These are phyloP conservation scores for Ligdia adustata DNA, from an alignment of 2,888 invertebrate genomes.

Conservation along the genomic window DNA sequence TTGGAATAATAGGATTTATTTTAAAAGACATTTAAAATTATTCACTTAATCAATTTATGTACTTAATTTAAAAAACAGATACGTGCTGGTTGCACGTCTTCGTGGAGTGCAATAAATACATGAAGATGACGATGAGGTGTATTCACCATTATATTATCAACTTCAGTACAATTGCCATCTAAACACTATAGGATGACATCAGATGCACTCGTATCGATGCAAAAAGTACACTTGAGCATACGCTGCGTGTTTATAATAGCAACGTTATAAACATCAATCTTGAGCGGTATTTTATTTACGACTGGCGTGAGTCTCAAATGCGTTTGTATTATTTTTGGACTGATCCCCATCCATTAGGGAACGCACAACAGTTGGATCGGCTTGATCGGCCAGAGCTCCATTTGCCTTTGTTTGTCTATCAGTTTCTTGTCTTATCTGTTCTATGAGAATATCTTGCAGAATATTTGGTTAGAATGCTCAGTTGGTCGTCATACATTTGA, in stretches of 20 bases:
- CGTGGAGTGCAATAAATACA: too few relatives aligned
- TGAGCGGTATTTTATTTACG: slow-evolving; percentile 25
- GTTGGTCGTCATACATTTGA: neutral
- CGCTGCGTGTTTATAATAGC: slow-evolving; percentile 18
- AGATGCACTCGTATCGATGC: slow-evolving; percentile 19
- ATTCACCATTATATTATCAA: neutral
- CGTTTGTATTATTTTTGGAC: slow-evolving; percentile 61
- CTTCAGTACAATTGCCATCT: slow-evolving; percentile 1
- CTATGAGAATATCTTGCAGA: slow-evolving; percentile 8
- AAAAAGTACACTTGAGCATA: slow-evolving; percentile 21
- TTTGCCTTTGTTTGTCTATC: slow-evolving; percentile 38
- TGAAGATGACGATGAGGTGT: neutral
- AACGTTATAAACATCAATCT: slow-evolving; percentile 20
- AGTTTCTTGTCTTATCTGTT: slow-evolving; percentile 16
- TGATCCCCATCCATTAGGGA: slow-evolving; percentile 49
- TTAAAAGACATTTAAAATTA: too few relatives aligned
- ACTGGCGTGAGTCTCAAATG: slow-evolving; percentile 28
- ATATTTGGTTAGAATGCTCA: slow-evolving; percentile 5
- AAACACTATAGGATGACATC: slow-evolving; percentile 10
- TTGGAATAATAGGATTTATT: too few relatives aligned
- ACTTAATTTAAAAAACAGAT: too few relatives aligned
- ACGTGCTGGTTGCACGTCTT: too few relatives aligned
- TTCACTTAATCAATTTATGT: too few relatives aligned
- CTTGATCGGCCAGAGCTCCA: slow-evolving; percentile 39
- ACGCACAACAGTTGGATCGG: slow-evolving; percentile 33